Evolutionary conservation across 2,888 invertebrate genomes (phyloP), one percentile per base, ranked within the genome.

Genomic region (Drosophila paranaensis): DNA sequence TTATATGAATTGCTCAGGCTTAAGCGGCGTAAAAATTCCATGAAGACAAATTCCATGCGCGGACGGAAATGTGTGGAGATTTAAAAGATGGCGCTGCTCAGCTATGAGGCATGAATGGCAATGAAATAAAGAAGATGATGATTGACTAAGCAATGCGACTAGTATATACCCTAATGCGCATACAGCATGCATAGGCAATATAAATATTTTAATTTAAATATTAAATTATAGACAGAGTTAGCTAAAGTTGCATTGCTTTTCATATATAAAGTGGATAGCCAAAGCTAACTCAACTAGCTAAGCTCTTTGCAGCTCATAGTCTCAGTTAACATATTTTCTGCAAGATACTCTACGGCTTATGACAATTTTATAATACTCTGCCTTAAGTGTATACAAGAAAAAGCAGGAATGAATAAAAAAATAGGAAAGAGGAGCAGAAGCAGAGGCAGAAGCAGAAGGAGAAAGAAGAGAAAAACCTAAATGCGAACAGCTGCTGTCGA

Each of bases 401-500:
- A 39, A 39, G 39, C 25, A 39, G 53, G 16, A 33, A 40, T 53
- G n/a, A 30, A n/a, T 13, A 27, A 43, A 37, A 25, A 20, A 10
- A 11, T 27, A 27, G 6, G 27, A 43, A 37, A 10, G n/a, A 20
- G 20, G 20, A 11, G 6, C 2, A 25, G 43, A 20, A 14, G 25
- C 13, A 39, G 14, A 42, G 6, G 6, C 2, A 25, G 43, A 20
- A 14, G 25, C 13, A 39, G 14, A 42, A 37, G 16, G 46, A 5
- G 46, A 48, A 14, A n/a, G 46, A 9, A n/a, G 4, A 27, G 39
- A 13, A 45, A 55, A 63, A 48, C 20, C 37, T 16, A 68, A 74
- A 71, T 57, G 16, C 46, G 35, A 74, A 64, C 77, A 76, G 77
- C 77, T 77, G 77, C 76, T 75, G 76, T 60, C 58, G 68, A 75